Conservation (phyloP, 1,140 invertebrate genomes). For the Drosophila lini region DNA sequence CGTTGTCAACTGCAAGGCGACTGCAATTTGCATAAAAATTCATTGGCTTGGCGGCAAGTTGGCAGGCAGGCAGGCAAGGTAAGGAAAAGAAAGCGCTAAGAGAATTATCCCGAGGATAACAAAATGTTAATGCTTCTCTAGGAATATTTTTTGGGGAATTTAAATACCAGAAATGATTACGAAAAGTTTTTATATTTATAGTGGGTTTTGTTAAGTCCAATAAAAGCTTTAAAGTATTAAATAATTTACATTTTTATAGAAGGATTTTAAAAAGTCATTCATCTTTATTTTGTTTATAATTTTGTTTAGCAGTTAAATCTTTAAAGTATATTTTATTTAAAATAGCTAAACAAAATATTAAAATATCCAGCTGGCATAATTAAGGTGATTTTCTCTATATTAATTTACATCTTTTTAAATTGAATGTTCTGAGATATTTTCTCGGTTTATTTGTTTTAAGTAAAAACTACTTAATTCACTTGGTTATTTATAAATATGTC, state of each 20-base stretch:
- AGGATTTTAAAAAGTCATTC: background rate
- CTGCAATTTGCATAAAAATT: constrained; percentile 83
- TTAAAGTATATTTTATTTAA: background rate
- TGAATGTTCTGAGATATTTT: background rate
- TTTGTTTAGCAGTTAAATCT: no score
- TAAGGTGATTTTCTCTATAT: no score
- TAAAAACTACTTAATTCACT: background rate
- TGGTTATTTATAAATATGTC: background rate
- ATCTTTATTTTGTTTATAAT: background rate
- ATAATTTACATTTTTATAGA: background rate
- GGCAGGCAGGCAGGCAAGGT: constrained; percentile 25
- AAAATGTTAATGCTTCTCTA: constrained; percentile 21
- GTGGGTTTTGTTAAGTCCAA: background rate
- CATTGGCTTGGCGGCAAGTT: constrained; percentile 75
- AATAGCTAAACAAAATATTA: no score
- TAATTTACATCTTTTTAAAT: background rate
- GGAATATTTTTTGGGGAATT: constrained; percentile 20
- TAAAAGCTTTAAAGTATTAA: background rate
- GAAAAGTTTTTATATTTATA: background rate
- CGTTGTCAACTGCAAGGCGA: constrained; percentile 75
- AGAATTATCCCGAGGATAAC: constrained; percentile 32
- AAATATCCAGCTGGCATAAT: no score
- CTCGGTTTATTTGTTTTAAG: background rate
- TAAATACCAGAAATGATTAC: constrained; percentile 9
- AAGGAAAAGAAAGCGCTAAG: background rate